Conservation (phyloP, 2,888 invertebrate species). For the Anodontia alba region DNA sequence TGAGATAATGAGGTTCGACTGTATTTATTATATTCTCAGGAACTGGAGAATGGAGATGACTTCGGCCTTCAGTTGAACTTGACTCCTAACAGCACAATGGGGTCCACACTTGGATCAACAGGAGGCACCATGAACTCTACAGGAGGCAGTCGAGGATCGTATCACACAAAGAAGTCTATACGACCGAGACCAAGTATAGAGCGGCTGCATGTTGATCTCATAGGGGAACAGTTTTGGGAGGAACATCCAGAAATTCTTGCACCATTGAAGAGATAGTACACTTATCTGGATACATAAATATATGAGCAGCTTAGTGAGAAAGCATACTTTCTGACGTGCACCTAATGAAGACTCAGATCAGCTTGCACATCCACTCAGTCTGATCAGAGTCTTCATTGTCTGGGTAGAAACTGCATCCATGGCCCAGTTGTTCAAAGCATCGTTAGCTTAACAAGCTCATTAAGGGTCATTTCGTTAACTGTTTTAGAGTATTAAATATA, state of each 20-base stretch:
- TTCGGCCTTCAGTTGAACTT: constrained; percentile 46
- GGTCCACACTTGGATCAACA: constrained; percentile 24
- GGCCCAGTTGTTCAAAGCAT: no score
- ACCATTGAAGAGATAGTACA: constrained; percentile 40
- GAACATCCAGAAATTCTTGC: constrained; percentile 86
- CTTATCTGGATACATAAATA: no score
- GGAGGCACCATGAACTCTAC: constrained; percentile 86
- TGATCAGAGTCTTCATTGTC: no score
- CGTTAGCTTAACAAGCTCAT: no score
- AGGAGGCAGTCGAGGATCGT: constrained; percentile 72
- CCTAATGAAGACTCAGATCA: background rate
- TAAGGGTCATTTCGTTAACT: no score
- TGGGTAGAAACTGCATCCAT: no score
- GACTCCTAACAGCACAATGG: background rate
- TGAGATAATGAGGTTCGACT: no score
- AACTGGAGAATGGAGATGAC: constrained; percentile 55
- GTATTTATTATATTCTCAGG: background rate
- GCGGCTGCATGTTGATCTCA: constrained; percentile 91
- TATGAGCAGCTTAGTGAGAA: no score
- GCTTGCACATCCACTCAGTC: background rate
- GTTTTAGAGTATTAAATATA: no score
- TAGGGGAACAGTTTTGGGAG: constrained; percentile 94
- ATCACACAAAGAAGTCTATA: constrained; percentile 34
- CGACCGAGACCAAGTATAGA: constrained; percentile 55
- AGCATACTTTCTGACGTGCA: no score